Base-by-base conservation (phyloP, 2,888 invertebrate species). In the Rutpela maculata region DNA sequence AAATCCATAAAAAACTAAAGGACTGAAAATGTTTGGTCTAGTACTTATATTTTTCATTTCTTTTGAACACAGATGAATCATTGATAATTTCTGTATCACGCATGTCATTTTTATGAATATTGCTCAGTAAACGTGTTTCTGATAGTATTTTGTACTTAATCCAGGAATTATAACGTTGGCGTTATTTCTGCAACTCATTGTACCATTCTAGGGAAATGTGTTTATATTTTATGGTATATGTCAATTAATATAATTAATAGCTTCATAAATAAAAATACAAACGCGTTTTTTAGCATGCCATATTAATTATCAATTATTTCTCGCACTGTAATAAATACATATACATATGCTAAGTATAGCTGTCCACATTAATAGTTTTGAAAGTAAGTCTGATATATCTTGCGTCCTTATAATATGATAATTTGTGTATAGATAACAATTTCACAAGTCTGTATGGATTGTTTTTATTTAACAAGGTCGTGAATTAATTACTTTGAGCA, bases 401-500 rank as follows among this genome's bases (percentile, higher is more conserved):
- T 65, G 43, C 15, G 43, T 65, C 65, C 43, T 65, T 65, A 15
- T 65, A 43, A 65, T 18, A 65, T 31, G 35, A 18, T 65, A 43
- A 22, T 19, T 18, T 15, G 11, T 11, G 19, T 9, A 5, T 50
- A 5, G 50, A 65, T 65, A 65, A 50, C 19, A 65, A 65, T 43
- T 50, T 65, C 11, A 17, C 65, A 43, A 43, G 65, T 65, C 19
- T 65, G 12, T 38, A 6, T 65, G 4, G 22, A 12, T 43, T 19
- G 43, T 65, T 65, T 65, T 65, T 22, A 65, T 43, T 65, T 43
- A 22, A 2, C 65, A 65, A 65, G 65, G 65, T 63, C 18, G 59
- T 22, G 22, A 11, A 15, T 60, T 19, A 60, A 60, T 26, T 60
- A 60, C 22, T 5, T 60, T 22, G 31, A 60, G 31, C 12, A n/a